Conservation (phyloP, 2,797 vertebrate genomes). For the Meda fulgida region DNA sequence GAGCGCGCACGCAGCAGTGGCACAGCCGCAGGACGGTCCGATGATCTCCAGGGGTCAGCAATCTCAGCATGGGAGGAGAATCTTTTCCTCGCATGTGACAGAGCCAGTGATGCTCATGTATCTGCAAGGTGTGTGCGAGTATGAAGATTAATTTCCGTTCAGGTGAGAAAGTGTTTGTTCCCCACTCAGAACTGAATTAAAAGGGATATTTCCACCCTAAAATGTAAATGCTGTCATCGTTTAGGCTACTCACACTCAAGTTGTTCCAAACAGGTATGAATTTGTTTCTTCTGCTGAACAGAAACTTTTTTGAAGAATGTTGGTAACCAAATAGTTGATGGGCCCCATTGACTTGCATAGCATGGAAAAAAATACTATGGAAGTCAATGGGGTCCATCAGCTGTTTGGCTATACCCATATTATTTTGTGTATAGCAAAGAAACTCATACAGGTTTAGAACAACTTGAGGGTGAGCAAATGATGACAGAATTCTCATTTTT, state of each 20-base stretch:
- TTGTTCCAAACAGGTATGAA: background rate
- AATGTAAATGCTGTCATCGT: too few relatives aligned
- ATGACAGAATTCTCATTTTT: too few relatives aligned
- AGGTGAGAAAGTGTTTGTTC: background rate
- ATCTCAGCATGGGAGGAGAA: slow-evolving; percentile 37
- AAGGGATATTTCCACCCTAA: background rate
- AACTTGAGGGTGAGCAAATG: too few relatives aligned
- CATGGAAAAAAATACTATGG: too few relatives aligned
- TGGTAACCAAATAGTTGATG: too few relatives aligned
- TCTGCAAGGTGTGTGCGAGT: background rate
- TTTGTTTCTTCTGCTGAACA: background rate
- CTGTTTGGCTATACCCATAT: background rate
- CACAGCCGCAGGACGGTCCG: background rate
- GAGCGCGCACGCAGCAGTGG: background rate
- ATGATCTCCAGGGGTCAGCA: background rate
- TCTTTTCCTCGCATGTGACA: background rate
- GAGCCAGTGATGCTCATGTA: background rate
- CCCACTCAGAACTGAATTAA: background rate
- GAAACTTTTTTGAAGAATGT: background rate
- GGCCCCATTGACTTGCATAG: too few relatives aligned
- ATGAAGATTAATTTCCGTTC: background rate
- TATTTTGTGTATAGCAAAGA: too few relatives aligned
- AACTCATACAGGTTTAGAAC: too few relatives aligned
- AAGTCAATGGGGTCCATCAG: background rate
- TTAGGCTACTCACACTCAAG: too few relatives aligned